Conservation (phyloP, 2,888 invertebrate species). For the Drosophila testacea region DNA sequence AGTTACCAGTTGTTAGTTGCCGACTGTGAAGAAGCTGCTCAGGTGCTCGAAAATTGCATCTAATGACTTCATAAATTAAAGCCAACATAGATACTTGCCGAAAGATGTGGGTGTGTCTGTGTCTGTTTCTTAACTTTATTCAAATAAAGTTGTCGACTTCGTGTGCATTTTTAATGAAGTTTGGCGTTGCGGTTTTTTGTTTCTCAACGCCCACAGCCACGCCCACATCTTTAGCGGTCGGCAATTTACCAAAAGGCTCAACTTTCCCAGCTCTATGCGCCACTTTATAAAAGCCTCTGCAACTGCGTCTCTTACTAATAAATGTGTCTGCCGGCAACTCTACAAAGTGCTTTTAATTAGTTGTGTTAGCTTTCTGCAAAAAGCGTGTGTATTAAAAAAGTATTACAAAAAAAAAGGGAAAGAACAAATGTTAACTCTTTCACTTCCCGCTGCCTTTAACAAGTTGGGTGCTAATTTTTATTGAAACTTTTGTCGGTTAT, state of each 20-base stretch:
- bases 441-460: constrained; percentile 23
- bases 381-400: constrained; percentile 14
- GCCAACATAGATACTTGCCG: constrained; percentile 22
- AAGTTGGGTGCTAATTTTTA: constrained; percentile 61
- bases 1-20: background rate
- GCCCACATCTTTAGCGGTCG: constrained; percentile 67
- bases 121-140: constrained; percentile 35
- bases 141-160: constrained; percentile 54
- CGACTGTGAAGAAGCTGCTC: constrained; percentile 27
- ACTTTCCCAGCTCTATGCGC: constrained; percentile 38
- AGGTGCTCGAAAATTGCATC: constrained; percentile 70
- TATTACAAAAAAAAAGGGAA: background rate
- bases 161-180: constrained; percentile 76
- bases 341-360: constrained; percentile 76
- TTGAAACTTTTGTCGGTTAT: constrained; percentile 37
- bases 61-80: constrained; percentile 74
- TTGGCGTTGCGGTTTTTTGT: constrained; percentile 57
- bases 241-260: constrained; percentile 67
- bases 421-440: background rate
- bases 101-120: background rate
- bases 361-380: constrained; percentile 65
- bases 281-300: constrained; percentile 29
- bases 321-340: constrained; percentile 63
- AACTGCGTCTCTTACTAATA: constrained; percentile 61
- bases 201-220: constrained; percentile 22